Evolutionary conservation across 2,888 invertebrate genomes (phyloP).

Genomic region (Eucriotettix oculatus): DNA sequence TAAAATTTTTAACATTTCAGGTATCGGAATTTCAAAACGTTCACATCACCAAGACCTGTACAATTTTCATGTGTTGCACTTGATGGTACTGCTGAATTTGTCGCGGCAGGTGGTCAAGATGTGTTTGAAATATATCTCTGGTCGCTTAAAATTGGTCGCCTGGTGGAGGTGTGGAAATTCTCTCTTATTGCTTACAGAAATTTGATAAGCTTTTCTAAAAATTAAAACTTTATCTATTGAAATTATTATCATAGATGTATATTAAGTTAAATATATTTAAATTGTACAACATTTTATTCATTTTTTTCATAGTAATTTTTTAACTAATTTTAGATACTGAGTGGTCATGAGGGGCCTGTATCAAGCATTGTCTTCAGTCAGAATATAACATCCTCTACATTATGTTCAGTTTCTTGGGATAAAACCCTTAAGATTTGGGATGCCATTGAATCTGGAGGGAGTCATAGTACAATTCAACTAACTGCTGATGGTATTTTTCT

Average conservation of each 20-base stretch:
- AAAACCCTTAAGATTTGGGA: conserved; percentile 84
- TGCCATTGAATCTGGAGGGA: conserved; percentile 63
- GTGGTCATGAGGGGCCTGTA: conserved; percentile 90
- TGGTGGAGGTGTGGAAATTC: conserved; percentile 60
- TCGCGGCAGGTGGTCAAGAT: conserved; percentile 90
- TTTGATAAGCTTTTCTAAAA: too few relatives aligned
- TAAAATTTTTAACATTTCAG: conserved; percentile 29
- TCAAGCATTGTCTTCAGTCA: conserved; percentile 68
- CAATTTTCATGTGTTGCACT: conserved; percentile 84
- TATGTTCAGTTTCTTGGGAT: conserved; percentile 92
- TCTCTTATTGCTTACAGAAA: too few relatives aligned
- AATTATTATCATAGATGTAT: too few relatives aligned
- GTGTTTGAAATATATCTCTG: conserved; percentile 91
- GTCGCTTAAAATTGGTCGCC: conserved; percentile 82
- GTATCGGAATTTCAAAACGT: conserved; percentile 94
- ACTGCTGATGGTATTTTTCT: conserved; percentile 41
- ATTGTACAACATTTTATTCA: too few relatives aligned
- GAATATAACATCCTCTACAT: conserved; percentile 45
- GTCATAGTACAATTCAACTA: conserved; percentile 65
- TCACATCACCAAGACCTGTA: conserved; percentile 78
- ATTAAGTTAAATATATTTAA: too few relatives aligned
- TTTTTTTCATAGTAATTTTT: too few relatives aligned
- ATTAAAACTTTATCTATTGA: too few relatives aligned
- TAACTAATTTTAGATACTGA: conserved; percentile 39
- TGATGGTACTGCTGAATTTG: conserved; percentile 79